Evolutionary conservation across 2,888 invertebrate genomes (phyloP), one percentile per base, ranked within the genome.

Genomic region (Eilema caniola): DNA sequence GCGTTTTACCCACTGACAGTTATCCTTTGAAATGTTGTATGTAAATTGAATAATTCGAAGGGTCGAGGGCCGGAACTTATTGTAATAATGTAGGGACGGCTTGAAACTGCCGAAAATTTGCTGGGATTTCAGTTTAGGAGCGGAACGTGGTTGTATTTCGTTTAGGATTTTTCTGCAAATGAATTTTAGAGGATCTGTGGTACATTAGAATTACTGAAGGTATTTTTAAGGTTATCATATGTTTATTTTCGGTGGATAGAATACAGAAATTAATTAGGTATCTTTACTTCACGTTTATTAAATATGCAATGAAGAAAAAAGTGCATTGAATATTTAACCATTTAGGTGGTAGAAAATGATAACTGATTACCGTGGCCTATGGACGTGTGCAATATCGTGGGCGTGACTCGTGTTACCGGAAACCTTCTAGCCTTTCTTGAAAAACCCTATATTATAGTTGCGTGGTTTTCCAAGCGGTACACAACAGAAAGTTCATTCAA

Each of bases 11-110:
- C 23, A n/a, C 8, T 2, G 25, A 41, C 25, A 64, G 28, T 28
- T 28, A 1, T 11, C 23, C 64, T 24, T 53, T 8, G 20, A 67
- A 72, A 73, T 56, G 66, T 69, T 64, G 53, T 69, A 62, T 69
- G 71, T 57, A 78, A 78, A 80, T 82, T 68, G 67, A 73, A 74
- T 67, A 59, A 67, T 71, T 59, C 33, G 25, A 56, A 57, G 66
- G 57, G 61, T 63, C 57, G 41, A 28, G 24, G n/a, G 12, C 69
- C 71, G 65, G 70, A 70, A 68, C 65, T 67, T 59, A 59, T 70
- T 69, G 62, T 53, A 59, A 62, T 72, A 68, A 72, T 67, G 66
- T 60, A 62, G 63, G 59, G 20, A 62, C 25, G 62, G 65, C 24
- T 71, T 62, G 69, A n/a, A 60, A 47, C 62, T 8, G 53, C 62